A percentile compares a stretch with the other conserved stretches of the same genome.
Evolutionary conservation across 2,888 invertebrate species (phyloP).

Genomic region (Pachycephus smyrnensis): DNA sequence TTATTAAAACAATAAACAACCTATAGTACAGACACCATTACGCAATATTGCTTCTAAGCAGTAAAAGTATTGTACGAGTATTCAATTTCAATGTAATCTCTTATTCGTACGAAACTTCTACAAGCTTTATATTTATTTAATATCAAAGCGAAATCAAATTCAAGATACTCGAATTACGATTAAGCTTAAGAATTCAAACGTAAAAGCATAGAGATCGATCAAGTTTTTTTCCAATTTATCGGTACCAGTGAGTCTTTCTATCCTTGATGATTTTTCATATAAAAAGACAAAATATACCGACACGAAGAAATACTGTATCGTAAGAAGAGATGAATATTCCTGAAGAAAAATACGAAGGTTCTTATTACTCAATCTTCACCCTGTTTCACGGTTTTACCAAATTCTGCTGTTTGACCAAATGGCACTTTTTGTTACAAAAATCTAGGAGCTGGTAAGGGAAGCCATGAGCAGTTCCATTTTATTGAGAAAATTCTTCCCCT

Average conservation of each 20-base stretch:
- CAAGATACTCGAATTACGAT: too few relatives aligned
- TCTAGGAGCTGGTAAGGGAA: conserved; percentile 80
- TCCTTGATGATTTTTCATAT: neutral
- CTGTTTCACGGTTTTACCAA: neutral
- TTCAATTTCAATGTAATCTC: neutral
- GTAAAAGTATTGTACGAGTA: neutral
- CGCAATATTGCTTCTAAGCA: neutral
- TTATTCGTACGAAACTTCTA: neutral
- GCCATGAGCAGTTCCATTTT: conserved; percentile 98
- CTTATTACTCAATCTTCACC: neutral
- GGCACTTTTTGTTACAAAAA: conserved; percentile 44
- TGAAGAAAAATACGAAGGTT: neutral
- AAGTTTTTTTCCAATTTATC: neutral
- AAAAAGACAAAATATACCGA: neutral
- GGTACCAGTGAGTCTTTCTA: neutral
- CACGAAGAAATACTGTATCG: neutral
- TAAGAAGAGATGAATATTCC: neutral
- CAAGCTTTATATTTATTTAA: neutral
- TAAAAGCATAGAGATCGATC: neutral
- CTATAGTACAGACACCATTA: neutral
- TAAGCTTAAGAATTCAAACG: neutral
- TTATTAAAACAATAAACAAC: conserved; percentile 12
- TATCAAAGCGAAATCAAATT: too few relatives aligned
- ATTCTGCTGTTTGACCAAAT: neutral
- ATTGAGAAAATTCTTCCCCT: conserved; percentile 94